Conservation (phyloP, 2,113 vertebrate species). For the Gasterosteus nipponicus region DNA sequence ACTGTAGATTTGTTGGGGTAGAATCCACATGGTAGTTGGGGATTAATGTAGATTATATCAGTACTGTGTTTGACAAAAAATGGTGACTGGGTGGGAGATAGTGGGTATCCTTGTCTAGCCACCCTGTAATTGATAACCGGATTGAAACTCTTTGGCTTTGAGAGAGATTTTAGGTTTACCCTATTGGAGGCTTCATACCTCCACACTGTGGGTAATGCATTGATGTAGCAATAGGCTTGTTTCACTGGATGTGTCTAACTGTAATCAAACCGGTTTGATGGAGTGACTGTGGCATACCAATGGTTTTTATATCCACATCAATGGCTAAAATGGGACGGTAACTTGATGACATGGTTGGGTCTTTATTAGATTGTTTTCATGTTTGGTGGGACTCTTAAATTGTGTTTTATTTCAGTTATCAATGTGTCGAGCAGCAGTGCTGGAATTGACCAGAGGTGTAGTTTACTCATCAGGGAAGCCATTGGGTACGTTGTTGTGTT, state of each 20-base stretch:
- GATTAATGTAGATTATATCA: neutral
- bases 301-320: no score
- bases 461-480: neutral
- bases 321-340: neutral
- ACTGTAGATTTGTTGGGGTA: neutral
- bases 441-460: neutral
- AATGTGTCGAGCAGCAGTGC: neutral
- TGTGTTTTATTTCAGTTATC: neutral
- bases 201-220: neutral
- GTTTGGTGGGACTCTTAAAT: neutral
- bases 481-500: neutral
- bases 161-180: neutral
- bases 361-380: neutral
- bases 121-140: neutral
- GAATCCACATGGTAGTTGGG: neutral
- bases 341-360: no score
- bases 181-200: neutral
- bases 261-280: neutral
- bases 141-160: no score
- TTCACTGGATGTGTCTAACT: neutral
- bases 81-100: neutral
- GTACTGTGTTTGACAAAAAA: neutral
- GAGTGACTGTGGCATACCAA: neutral
- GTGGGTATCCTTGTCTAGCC: neutral
- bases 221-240: neutral